Base-by-base conservation (phyloP, 2,113 vertebrate species). In the Pseudopipra pipra region DNA sequence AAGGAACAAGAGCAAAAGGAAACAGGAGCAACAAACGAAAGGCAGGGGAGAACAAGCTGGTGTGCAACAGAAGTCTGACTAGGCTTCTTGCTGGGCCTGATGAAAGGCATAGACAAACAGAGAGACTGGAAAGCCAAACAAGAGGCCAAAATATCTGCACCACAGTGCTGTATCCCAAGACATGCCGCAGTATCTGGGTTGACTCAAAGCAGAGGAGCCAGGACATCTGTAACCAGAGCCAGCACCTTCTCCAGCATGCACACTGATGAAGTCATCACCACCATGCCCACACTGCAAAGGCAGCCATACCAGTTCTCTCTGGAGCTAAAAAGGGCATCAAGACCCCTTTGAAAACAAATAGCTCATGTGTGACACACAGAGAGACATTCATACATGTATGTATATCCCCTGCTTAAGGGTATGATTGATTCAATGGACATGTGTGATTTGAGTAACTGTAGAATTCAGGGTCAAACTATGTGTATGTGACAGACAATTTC, bases 241-340 rank as follows among this genome's bases (percentile, higher is more conserved):
- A 70, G 23, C 65, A 58, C 43, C 59, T 63, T 47, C 30, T 56
- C 46, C 22, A 55, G 19, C 33, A 56, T 0, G 0, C 5, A 11
- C 4, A 1, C 3, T 2, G 6, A 13, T 2, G 2, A 33, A 54
- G 7, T 12, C 27, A 43, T 58, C 37, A 27, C 30, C 37, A 11
- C 47, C 39, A 10, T 30, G 44, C 18, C 65, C 52, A 27, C 12
- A 3, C 19, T 41, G 66, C 35, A 71, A 56, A 75, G 52, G 17
- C 3, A 78, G 30, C 28, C 19, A 16, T 3, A 8, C 1, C 24
- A 9, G 46, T 13, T 22, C 52, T 56, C 52, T 31, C 33, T 28
- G 55, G 31, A 35, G 31, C 27, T 46, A 23, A 35, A 66, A 71
- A 87, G 16, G 47, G 39, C 46, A 30, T 30, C 31, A 83, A 30